Base-by-base conservation (phyloP, 2,113 vertebrate genomes). In the Hippocampus zosterae region DNA sequence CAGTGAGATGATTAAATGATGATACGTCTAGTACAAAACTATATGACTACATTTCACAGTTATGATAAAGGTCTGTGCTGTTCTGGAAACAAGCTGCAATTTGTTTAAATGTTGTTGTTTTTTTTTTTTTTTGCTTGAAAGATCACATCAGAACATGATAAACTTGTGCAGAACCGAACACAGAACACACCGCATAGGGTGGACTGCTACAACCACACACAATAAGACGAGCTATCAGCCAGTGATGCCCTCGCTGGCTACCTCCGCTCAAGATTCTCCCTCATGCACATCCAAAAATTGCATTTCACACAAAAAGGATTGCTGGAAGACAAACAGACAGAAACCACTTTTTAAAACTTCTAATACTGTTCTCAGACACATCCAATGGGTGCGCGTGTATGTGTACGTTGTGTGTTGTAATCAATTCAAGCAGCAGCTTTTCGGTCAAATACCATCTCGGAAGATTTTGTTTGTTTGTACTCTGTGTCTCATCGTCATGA, bases 281-380 rank as follows among this genome's bases (percentile, higher is more conserved):
- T 81, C 68, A 73, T 23, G 71, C 27, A 67, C 66, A 63, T 73
- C 76, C 69, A 60, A 68, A 61, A 70, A 84, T 78, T 60, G 75
- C 77, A 85, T 75, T 88, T 88, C 57, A 69, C 71, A 72, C 59
- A 73, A 75, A 79, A 76, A 70, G 23, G 86, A 87, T 80, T 79
- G 73, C 82, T 86, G 90, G 90, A 92, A 90, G 90, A 92, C 90
- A 76, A 81, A 72, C 71, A 78, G 80, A 83, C 69, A 88, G 77
- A 84, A 85, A 80, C 82, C 78, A 82, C 85, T 85, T 81, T 46
- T 67, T 16, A 18, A 33, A 9, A 60, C 57, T 19, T 59, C 56
- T 33, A 33, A 33, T 60, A 60, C 71, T 74, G 65, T 70, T 76
- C 46, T 76, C 67, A 80, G 80, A 81, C 79, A 75, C 75, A 75